Base-by-base conservation (phyloP, 2,888 invertebrate genomes). In the Fragum fragum region DNA sequence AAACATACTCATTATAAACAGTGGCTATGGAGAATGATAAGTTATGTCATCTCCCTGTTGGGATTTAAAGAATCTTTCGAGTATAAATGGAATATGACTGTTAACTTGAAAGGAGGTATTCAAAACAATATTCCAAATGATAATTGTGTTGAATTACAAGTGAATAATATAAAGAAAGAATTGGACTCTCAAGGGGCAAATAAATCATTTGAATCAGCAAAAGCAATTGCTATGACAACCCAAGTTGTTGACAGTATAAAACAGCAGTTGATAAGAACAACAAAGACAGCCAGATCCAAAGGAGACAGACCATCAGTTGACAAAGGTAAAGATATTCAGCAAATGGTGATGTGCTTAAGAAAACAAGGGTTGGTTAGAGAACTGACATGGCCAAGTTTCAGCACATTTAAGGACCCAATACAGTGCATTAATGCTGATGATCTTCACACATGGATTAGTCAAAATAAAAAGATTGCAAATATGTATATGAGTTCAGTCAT, bases 91-190 rank as follows among this genome's bases (percentile, higher is more conserved):
- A 77, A 77, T 36, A 68, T 68, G 68, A 68, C 68, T 11, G 73
- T 73, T 23, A 79, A 79, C 55, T 55, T 79, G 16, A 70, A 75
- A 55, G 71, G 74, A 11, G 75, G 75, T 16, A 52, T 71, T 32
- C 5, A 14, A 14, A 63, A 61, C n/a, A 75, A 75, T 21, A 79
- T 79, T 69, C 79, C 79, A 23, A 79, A 79, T 75, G 79, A 79
- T 42, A 73, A 69, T 28, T 68, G 32, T 0, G 73, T 80, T 36
- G 80, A 80, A 59, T 11, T 80, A 5, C 72, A 72, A 36, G 73
- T 80, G 0, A 63, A 63, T 57, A 76, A 76, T 47, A 75, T 76
- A 14, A 80, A 75, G 61, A 72, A 66, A 36, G 29, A 74, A 47
- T 39, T 75, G 32, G 61, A 75, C 47, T 36, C 61, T n/a, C 73